These are phyloP conservation scores for Polypedilum vanderplanki DNA, from an alignment of 1,140 invertebrate species.

Conservation along the genomic window DNA sequence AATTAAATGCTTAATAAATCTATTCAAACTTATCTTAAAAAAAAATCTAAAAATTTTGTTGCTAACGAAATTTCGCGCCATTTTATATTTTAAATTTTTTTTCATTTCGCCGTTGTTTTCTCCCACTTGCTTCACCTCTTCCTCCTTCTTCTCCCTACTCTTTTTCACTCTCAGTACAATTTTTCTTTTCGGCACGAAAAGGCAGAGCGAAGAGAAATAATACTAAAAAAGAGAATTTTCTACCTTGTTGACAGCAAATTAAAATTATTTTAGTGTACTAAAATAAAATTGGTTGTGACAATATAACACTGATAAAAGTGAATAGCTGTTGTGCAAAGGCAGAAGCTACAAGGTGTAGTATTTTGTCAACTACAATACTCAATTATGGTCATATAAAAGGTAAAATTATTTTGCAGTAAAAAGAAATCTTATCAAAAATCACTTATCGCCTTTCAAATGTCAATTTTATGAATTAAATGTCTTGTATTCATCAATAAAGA, in stretches of 20 bases:
- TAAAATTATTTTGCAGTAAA: neutral
- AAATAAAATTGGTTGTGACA: constrained; percentile 2
- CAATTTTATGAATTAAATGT: neutral
- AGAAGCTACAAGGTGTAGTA: neutral
- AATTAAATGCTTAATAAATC: no score
- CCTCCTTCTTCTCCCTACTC: neutral
- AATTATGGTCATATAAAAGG: neutral
- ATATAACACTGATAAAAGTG: neutral
- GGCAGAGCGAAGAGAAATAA: no score
- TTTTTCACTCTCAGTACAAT: neutral
- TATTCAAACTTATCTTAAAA: no score
- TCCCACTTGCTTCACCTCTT: neutral
- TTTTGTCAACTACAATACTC: no score
- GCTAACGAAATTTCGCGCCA: no score
- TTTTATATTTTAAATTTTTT: no score
- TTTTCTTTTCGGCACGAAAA: neutral
- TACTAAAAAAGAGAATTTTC: neutral
- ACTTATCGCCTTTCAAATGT: neutral
- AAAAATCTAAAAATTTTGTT: no score
- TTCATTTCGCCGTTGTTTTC: no score
- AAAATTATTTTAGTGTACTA: neutral
- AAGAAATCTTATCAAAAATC: neutral
- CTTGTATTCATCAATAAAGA: neutral
- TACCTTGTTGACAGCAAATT: neutral
- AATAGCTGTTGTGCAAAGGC: neutral